These are phyloP conservation scores for Acholoe squamosa DNA, from an alignment of 2,888 invertebrate genomes.

Conservation along the genomic window DNA sequence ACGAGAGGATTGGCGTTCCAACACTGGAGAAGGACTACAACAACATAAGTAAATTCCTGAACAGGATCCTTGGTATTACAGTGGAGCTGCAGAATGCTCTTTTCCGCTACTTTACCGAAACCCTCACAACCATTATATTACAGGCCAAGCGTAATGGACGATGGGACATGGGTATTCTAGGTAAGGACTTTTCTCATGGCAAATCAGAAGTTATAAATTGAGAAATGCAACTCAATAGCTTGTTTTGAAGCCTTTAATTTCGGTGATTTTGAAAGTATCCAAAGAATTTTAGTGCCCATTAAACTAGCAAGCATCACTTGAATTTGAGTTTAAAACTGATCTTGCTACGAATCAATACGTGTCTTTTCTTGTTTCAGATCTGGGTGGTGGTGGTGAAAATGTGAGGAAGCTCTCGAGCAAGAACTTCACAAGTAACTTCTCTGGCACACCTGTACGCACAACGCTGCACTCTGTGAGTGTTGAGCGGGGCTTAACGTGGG, in stretches of 20 bases:
- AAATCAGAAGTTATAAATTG: no score
- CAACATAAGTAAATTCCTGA: slow-evolving; percentile 99
- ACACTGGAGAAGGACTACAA: slow-evolving; percentile 89
- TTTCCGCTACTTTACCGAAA: slow-evolving; percentile 98
- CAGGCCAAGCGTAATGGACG: slow-evolving; percentile 97
- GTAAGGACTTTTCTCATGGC: slow-evolving; percentile 82
- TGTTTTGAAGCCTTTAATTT: no score
- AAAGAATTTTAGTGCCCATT: no score
- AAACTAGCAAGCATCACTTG: no score
- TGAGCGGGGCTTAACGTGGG: slow-evolving; percentile 96
- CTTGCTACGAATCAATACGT: no score
- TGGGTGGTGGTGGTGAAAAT: slow-evolving; percentile 96
- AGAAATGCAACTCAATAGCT: no score
- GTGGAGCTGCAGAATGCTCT: slow-evolving; percentile 97
- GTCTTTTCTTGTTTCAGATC: slow-evolving; percentile 87
- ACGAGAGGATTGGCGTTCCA: slow-evolving; percentile 86
- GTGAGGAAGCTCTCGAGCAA: slow-evolving; percentile 92
- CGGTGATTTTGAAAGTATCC: no score
- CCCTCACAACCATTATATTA: slow-evolving; percentile 93
- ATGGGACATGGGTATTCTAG: slow-evolving; percentile 95
- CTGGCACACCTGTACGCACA: slow-evolving; percentile 94
- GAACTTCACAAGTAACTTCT: slow-evolving; percentile 89
- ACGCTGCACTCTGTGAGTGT: slow-evolving; percentile 89
- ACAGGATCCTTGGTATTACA: slow-evolving; percentile 97
- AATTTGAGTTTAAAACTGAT: no score